Evolutionary conservation across 2,888 invertebrate genomes (phyloP).

Genomic region (Anticlea derivata): DNA sequence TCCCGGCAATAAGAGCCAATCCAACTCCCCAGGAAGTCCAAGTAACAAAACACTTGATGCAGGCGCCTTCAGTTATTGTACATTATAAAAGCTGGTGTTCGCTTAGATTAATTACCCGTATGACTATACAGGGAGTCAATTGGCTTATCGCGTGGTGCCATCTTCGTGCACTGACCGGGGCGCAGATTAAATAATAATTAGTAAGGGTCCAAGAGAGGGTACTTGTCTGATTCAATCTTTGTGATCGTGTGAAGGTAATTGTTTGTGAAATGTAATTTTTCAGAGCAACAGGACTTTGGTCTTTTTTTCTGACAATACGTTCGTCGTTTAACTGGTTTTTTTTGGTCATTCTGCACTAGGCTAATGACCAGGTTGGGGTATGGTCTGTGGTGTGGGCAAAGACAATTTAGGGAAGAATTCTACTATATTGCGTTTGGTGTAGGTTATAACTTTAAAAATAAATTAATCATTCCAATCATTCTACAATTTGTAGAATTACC

Average conservation of each 20-base stretch:
- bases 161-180: slow-evolving; percentile 49
- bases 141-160: slow-evolving; percentile 67
- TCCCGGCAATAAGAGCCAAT: slow-evolving; percentile 4
- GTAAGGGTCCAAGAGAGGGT: slow-evolving; percentile 20
- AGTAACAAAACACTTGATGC: slow-evolving; percentile 51
- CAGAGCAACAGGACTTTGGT: not conserved
- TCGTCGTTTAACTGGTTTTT: no score
- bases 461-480: no score
- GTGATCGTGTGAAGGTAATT: slow-evolving; percentile 32
- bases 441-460: no score
- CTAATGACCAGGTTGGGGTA: no score
- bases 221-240: slow-evolving; percentile 34
- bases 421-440: no score
- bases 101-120: slow-evolving; percentile 77
- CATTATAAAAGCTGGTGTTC: slow-evolving; percentile 34
- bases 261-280: slow-evolving; percentile 11
- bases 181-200: slow-evolving; percentile 26
- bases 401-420: no score
- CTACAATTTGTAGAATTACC: no score
- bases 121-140: slow-evolving; percentile 73
- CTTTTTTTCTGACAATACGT: no score
- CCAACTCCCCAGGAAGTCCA: slow-evolving; percentile 12
- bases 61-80: slow-evolving; percentile 48
- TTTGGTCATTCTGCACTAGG: no score
- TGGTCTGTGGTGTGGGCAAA: no score